Evolutionary conservation across 2,797 vertebrate species (phyloP).

Genomic region (Dromococcyx pavoninus): DNA sequence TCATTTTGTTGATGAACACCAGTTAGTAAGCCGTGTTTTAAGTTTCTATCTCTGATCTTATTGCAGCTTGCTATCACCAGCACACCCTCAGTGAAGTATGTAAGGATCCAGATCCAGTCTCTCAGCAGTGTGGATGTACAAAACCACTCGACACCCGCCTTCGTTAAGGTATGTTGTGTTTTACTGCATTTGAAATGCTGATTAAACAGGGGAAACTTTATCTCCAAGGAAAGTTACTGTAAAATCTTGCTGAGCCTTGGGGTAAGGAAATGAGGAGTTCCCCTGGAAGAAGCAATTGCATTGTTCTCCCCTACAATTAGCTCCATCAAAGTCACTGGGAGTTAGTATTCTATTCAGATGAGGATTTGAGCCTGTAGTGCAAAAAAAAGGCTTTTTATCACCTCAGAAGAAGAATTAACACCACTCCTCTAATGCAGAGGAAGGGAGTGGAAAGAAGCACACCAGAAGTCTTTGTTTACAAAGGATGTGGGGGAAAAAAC

Average conservation of each 20-base stretch:
- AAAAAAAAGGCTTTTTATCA: background rate
- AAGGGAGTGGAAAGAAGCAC: background rate
- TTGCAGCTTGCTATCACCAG: conserved; percentile 67
- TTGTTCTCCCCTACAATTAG: conserved; percentile 50
- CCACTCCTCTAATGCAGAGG: background rate
- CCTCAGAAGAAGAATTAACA: conserved; percentile 34
- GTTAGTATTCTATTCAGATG: conserved; percentile 49
- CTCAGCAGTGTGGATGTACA: background rate
- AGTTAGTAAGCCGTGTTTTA: background rate
- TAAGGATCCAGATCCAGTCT: conserved; percentile 62
- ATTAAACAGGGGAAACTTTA: background rate
- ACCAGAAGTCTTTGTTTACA: conserved; percentile 16
- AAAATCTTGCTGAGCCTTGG: conserved; percentile 17
- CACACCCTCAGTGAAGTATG: conserved; percentile 18
- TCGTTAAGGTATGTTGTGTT: conserved; percentile 62
- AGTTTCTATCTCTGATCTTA: background rate
- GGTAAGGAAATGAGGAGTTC: conserved; percentile 34
- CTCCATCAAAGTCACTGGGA: conserved; percentile 16
- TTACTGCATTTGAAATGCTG: background rate
- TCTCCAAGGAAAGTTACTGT: conserved; percentile 14
- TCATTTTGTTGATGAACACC: background rate
- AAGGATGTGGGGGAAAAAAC: background rate
- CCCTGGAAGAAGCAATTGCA: conserved; percentile 11
- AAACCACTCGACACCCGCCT: conserved; percentile 31
- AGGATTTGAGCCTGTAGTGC: conserved; percentile 1